phyloP scores from a whole-genome alignment of 2,113 vertebrate species.

The Silurus glanis region DNA sequence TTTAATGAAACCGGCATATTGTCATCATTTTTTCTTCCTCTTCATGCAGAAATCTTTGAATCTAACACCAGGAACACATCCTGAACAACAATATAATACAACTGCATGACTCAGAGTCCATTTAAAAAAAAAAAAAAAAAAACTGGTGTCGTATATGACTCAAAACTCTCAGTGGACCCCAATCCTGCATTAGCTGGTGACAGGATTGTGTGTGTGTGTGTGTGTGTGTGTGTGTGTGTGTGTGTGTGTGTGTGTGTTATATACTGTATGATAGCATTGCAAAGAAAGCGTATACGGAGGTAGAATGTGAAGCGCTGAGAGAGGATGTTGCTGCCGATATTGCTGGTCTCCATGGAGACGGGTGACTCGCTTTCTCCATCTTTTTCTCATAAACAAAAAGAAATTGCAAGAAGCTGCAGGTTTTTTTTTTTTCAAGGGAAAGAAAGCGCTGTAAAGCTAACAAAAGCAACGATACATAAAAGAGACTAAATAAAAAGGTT shows the following conservation, averaged over 20 bases:
- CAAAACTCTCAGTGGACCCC: not conserved
- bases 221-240: constrained; percentile 34
- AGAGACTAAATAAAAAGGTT: not conserved
- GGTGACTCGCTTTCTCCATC: constrained; percentile 38
- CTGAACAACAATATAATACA: not conserved
- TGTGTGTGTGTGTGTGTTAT: constrained; percentile 37
- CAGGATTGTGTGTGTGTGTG: constrained; percentile 8
- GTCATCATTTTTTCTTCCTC: not conserved
- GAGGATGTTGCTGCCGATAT: constrained; percentile 31
- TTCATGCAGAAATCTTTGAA: not conserved
- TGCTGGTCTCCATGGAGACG: constrained; percentile 52
- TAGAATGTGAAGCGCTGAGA: constrained; percentile 29
- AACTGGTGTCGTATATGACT: not conserved
- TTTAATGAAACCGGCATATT: constrained; percentile 10
- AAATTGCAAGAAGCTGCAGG: not conserved
- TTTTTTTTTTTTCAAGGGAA: not conserved
- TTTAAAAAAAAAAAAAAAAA: not conserved
- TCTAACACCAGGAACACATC: not conserved
- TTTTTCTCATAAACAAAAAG: constrained; percentile 30
- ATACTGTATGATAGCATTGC: constrained; percentile 1
- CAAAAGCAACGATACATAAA: no score
- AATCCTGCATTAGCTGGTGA: not conserved
- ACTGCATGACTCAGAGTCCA: constrained; percentile 15
- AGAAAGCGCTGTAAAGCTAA: not conserved
- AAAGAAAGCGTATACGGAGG: not conserved